Evolutionary conservation across 2,113 vertebrate genomes (phyloP).

Genomic region (Hystrix cristata): DNA sequence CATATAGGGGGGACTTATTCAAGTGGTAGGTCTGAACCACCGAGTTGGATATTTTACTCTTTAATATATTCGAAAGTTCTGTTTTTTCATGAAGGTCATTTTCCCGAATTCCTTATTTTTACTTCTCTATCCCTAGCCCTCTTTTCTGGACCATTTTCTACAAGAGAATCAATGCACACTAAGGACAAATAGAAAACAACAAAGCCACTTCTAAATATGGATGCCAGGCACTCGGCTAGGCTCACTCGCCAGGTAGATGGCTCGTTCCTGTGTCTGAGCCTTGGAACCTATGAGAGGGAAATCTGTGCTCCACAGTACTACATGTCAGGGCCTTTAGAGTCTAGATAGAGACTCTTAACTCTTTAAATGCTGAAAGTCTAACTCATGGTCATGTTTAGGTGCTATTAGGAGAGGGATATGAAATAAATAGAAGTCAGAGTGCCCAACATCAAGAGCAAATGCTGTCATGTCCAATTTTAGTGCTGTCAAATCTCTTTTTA

Average conservation of each 20-base stretch:
- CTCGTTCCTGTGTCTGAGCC: neutral
- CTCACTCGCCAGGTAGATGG: conserved; percentile 26
- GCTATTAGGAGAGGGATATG: conserved; percentile 13
- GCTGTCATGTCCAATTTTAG: conserved; percentile 32
- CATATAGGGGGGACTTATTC: neutral
- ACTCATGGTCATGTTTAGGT: conserved; percentile 24
- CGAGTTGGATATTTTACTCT: conserved; percentile 51
- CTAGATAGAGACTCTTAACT: conserved; percentile 32
- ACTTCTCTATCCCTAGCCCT: neutral
- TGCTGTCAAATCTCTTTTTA: conserved; percentile 8
- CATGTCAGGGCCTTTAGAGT: neutral
- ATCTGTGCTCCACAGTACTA: neutral
- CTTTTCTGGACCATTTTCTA: neutral
- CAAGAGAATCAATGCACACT: neutral
- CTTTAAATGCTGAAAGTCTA: conserved; percentile 49
- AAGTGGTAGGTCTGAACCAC: neutral
- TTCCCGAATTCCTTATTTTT: conserved; percentile 25
- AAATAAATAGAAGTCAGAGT: conserved; percentile 55
- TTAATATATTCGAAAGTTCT: conserved; percentile 17
- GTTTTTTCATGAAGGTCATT: conserved; percentile 30
- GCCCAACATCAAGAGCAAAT: conserved; percentile 42
- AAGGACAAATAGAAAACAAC: conserved; percentile 32
- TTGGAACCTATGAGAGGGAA: conserved; percentile 41
- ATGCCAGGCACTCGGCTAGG: neutral
- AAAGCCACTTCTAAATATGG: conserved; percentile 46